Base-by-base conservation (phyloP, 2,888 invertebrate species). In the Trachelus iudaicus region DNA sequence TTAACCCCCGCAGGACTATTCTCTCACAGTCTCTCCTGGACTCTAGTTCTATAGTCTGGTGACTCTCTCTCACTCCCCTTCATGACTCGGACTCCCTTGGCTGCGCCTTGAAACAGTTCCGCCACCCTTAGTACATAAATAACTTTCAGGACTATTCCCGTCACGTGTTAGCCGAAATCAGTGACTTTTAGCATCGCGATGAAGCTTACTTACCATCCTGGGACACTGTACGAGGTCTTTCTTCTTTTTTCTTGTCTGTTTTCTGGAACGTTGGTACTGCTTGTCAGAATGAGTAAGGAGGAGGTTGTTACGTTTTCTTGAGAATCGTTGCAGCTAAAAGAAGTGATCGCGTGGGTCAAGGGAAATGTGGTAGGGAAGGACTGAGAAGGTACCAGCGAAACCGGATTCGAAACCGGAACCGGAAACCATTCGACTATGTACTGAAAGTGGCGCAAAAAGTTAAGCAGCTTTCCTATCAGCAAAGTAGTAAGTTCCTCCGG, bases 1-100 rank as follows among this genome's bases (percentile, higher is more conserved):
- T 79, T 81, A 80, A 77, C 83, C 71, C 71, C 71, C 31, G 71
- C 23, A 23, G 71, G 71, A 71, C 34, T 31, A 33, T 71, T 71
- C 34, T 71, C 71, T 31, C 71, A 23, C 23, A 23, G 9, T 56
- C 56, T 56, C 23, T 23, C 56, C 23, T 56, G 56, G 56, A 23
- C 56, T 23, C 56, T 56, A 23, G 0, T 56, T 23, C 23, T 56
- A 9, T 9, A 23, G 23, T 23, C 23, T 23, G 56, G 23, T 9
- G 2, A 56, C 23, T 9, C 56, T 23, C 6, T 9, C 56, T 56
- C 56, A 9, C 56, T 56, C 56, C 23, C 6, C 56, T 23, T 56
- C 56, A 2, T 23, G 9, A 56, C 56, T 56, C 56, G 23, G 56
- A 56, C 56, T 56, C 56, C 23, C 56, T 56, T 56, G 56, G 56